Evolutionary conservation across 1,140 invertebrate genomes (phyloP).

Genomic region (Cepaea nemoralis): DNA sequence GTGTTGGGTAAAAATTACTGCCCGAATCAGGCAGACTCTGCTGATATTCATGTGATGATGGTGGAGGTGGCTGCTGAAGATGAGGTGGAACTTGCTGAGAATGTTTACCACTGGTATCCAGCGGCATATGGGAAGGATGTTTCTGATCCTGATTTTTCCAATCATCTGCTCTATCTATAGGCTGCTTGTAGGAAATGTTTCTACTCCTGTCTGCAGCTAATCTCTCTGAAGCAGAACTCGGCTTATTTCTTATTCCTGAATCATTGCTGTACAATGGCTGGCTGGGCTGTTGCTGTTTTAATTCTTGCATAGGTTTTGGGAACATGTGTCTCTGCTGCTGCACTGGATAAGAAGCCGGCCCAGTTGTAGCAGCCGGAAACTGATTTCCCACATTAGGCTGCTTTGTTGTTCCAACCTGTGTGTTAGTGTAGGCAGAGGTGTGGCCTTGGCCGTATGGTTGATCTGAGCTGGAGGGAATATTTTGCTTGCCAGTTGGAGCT

Average conservation of each 20-base stretch:
- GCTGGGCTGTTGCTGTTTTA: not conserved
- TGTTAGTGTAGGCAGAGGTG: not conserved
- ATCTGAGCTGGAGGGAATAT: not conserved
- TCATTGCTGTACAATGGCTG: not conserved
- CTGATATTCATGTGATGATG: conserved; percentile 12
- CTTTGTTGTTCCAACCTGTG: conserved; percentile 32
- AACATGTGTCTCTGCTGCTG: not conserved
- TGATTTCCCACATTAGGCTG: not conserved
- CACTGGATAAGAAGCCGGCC: not conserved
- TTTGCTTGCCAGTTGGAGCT: not conserved
- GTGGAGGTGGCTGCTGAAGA: not conserved
- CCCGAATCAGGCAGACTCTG: not conserved
- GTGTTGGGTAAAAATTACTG: not conserved
- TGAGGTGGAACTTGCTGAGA: not conserved
- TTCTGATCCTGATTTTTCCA: not conserved
- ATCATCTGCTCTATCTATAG: not conserved
- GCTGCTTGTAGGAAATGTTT: not conserved
- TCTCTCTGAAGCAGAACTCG: not conserved
- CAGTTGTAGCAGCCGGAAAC: not conserved
- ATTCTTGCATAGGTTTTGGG: not conserved
- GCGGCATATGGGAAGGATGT: not conserved
- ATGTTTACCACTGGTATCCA: not conserved
- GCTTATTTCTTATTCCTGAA: not conserved
- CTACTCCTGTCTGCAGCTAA: not conserved
- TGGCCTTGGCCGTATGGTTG: conserved; percentile 2